Conservation (phyloP, 2,113 vertebrate species). For the Hypomesus transpacificus region DNA sequence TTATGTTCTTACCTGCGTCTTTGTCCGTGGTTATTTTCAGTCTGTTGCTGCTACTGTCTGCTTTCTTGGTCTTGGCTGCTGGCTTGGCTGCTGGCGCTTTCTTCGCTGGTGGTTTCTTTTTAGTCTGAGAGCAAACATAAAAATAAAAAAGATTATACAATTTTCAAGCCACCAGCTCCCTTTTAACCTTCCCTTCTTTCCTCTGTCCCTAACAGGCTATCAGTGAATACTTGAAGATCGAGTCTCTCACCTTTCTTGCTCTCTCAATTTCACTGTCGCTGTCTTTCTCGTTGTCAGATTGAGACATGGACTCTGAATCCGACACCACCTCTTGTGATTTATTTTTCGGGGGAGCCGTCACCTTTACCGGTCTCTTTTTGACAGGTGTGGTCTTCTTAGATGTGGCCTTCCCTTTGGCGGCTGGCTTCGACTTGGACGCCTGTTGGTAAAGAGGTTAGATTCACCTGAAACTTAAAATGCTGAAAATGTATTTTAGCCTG, state of each 20-base stretch:
- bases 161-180: background rate
- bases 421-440: background rate
- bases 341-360: background rate
- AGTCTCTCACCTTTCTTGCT: slow-evolving; percentile 24
- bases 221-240: no score
- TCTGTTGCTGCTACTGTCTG: slow-evolving; percentile 88
- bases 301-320: slow-evolving; percentile 39
- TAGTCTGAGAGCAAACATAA: slow-evolving; percentile 64
- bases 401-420: background rate
- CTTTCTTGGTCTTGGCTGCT: slow-evolving; percentile 83
- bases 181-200: background rate
- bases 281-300: slow-evolving; percentile 21
- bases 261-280: slow-evolving; percentile 46
- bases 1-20: slow-evolving; percentile 73
- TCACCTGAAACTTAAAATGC: no score
- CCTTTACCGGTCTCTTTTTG: slow-evolving; percentile 1
- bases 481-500: background rate
- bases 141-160: background rate
- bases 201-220: background rate
- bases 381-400: background rate
- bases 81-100: slow-evolving; percentile 63
- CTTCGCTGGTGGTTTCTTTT: slow-evolving; percentile 80
- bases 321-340: slow-evolving; percentile 29
- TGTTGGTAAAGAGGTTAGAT: background rate
- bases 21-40: slow-evolving; percentile 80